Evolutionary conservation across 2,797 vertebrate species (phyloP).

Genomic region (Anas bernieri): DNA sequence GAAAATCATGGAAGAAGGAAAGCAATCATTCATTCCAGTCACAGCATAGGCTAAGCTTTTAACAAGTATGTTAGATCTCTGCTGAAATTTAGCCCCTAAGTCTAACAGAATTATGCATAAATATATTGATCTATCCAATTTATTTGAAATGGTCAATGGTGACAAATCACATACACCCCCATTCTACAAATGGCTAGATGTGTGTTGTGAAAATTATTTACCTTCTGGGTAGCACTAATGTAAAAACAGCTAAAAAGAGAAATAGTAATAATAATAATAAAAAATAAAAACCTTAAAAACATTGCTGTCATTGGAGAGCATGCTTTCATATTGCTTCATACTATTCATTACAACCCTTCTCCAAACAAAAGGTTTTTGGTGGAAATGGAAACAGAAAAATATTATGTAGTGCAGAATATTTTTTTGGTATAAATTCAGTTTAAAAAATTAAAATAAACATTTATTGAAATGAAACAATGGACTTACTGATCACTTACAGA

Average conservation of each 20-base stretch:
- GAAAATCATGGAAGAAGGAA: background rate
- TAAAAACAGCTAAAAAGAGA: background rate
- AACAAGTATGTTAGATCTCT: background rate
- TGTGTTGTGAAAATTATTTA: background rate
- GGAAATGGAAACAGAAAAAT: background rate
- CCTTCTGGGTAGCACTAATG: background rate
- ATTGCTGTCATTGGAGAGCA: background rate
- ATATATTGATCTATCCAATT: background rate
- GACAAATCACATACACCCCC: background rate
- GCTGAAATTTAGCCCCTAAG: background rate
- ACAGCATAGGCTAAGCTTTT: background rate
- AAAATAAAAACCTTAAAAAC: background rate
- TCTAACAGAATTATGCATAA: background rate
- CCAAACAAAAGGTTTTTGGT: background rate
- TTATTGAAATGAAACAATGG: background rate
- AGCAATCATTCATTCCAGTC: background rate
- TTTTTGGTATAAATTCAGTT: background rate
- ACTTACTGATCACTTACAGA: background rate
- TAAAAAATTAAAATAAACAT: background rate
- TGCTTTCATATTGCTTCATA: background rate
- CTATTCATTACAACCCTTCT: background rate
- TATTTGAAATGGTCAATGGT: background rate
- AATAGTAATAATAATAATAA: background rate
- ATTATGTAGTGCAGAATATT: background rate
- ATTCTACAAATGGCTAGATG: background rate